Percentiles rank a stretch among this genome's conserved stretches.
These are phyloP conservation scores for Montipora capricornis DNA, from an alignment of 64 coral and sea anemone genomes.

Conservation along the genomic window DNA sequence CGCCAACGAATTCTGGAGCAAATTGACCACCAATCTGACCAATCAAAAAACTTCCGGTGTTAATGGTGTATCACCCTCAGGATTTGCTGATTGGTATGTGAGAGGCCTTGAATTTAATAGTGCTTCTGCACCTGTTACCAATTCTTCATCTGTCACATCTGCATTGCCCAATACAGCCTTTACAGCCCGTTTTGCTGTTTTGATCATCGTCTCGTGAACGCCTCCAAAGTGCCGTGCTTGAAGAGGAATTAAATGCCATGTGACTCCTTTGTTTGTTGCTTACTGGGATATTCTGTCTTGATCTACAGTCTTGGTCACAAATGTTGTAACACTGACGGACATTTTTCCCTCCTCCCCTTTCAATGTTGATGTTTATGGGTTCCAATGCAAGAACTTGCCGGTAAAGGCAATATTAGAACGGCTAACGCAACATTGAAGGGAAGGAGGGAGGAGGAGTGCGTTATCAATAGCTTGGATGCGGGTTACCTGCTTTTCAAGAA, in stretches of 20 bases:
- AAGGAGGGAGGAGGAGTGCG: too few relatives aligned
- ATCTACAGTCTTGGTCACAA: too few relatives aligned
- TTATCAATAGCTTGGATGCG: too few relatives aligned
- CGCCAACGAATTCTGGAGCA: conserved; percentile 54
- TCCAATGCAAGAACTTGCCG: too few relatives aligned
- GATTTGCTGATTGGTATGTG: conserved; percentile 66
- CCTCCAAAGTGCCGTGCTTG: conserved; percentile 24
- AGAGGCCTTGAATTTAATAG: conserved; percentile 64
- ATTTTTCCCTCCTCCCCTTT: too few relatives aligned
- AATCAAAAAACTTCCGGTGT: conserved; percentile 62
- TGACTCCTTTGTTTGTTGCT: background rate
- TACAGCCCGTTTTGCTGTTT: conserved; percentile 5
- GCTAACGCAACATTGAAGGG: too few relatives aligned
- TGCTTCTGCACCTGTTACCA: conserved; percentile 60
- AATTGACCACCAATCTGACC: conserved; percentile 71
- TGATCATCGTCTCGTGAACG: background rate
- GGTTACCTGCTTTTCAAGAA: too few relatives aligned
- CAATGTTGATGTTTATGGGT: too few relatives aligned
- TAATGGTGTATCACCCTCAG: conserved; percentile 34
- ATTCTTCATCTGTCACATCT: conserved; percentile 79
- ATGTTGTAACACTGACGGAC: too few relatives aligned
- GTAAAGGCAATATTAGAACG: too few relatives aligned
- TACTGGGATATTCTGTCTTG: background rate
- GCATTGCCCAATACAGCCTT: conserved; percentile 49
- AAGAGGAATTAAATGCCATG: conserved; percentile 32